These are phyloP conservation scores for Coremacera marginata DNA, from an alignment of 2,888 invertebrate species.

Conservation along the genomic window DNA sequence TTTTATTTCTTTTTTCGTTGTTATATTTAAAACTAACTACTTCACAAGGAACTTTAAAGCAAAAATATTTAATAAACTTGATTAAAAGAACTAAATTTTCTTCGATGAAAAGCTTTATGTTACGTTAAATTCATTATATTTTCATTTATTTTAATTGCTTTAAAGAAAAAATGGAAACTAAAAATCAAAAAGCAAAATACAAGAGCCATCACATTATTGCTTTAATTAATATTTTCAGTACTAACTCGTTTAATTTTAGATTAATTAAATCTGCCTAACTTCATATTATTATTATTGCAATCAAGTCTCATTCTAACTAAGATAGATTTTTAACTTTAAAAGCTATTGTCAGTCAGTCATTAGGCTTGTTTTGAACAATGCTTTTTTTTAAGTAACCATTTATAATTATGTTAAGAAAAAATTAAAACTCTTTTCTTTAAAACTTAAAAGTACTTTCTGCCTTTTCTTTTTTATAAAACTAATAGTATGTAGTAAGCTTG, in stretches of 20 bases:
- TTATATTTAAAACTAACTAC: neutral
- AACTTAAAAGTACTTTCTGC: neutral
- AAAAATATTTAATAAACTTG: neutral
- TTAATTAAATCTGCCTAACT: neutral
- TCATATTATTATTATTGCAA: neutral
- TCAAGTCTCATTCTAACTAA: neutral
- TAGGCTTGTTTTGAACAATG: slow-evolving; percentile 45
- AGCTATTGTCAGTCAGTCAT: slow-evolving; percentile 54
- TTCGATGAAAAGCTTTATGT: neutral
- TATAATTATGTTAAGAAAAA: neutral
- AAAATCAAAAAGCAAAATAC: neutral
- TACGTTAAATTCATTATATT: neutral
- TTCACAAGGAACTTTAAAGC: slow-evolving; percentile 23
- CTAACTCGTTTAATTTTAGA: neutral
- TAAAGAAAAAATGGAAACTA: neutral
- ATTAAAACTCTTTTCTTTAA: neutral
- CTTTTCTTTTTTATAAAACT: neutral
- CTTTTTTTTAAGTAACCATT: slow-evolving; percentile 24
- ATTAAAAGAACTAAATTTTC: too few species aligned
- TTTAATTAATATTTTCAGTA: neutral
- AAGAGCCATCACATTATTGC: neutral
- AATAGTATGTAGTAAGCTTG: too few species aligned
- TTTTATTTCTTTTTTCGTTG: neutral
- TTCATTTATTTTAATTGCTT: neutral
- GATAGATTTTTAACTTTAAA: slow-evolving; percentile 41